Conservation (phyloP, 2,888 invertebrate species). For the Drosophila mimica region DNA sequence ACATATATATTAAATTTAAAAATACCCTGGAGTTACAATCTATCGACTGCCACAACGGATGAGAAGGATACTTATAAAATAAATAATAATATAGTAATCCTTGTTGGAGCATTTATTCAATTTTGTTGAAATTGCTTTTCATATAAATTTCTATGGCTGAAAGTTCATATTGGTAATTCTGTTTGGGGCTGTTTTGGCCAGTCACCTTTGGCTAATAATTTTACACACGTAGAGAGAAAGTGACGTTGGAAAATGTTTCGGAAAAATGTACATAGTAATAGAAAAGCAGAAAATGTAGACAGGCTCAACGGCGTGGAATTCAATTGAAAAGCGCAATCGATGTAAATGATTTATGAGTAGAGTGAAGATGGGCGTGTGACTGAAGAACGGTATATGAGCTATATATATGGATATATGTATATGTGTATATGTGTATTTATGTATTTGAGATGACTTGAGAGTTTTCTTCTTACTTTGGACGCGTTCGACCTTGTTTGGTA, state of each 20-base stretch:
- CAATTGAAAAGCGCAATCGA: slow-evolving; percentile 56
- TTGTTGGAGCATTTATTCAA: not conserved
- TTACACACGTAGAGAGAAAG: slow-evolving; percentile 21
- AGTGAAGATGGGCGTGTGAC: slow-evolving; percentile 13
- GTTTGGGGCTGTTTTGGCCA: slow-evolving; percentile 29
- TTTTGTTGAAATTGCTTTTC: not conserved
- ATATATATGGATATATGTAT: slow-evolving; percentile 16
- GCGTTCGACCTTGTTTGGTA: slow-evolving; percentile 69
- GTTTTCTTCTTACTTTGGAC: slow-evolving; percentile 81
- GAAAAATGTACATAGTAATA: slow-evolving; percentile 26
- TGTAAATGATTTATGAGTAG: slow-evolving; percentile 65
- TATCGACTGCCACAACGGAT: not conserved
- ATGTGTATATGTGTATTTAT: slow-evolving; percentile 16
- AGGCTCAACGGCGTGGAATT: slow-evolving; percentile 31
- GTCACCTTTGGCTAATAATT: slow-evolving; percentile 56
- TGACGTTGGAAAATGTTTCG: slow-evolving; percentile 28
- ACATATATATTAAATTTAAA: not conserved
- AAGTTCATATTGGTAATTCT: slow-evolving; percentile 6
- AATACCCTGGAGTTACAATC: not conserved
- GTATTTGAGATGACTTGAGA: slow-evolving; percentile 54
- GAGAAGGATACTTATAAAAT: not conserved
- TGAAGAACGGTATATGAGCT: slow-evolving; percentile 24
- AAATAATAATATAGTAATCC: not conserved
- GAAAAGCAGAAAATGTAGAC: slow-evolving; percentile 19
- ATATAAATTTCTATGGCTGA: slow-evolving; percentile 18